Evolutionary conservation across 2,797 vertebrate genomes (phyloP).

Genomic region (Anisognathus igniventris): DNA sequence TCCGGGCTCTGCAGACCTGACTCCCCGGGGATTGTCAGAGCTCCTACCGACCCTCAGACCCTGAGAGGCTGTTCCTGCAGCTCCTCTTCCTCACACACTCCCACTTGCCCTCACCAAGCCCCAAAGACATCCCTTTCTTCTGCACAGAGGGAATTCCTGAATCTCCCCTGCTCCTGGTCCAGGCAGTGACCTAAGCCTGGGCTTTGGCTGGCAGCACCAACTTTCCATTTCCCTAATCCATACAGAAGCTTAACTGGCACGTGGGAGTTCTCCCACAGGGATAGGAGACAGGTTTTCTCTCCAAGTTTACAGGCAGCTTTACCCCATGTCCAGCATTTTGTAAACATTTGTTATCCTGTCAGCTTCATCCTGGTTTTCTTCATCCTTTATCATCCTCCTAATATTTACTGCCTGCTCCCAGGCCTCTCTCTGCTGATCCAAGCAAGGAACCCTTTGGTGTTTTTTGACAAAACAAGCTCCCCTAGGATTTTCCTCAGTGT

Average conservation of each 20-base stretch:
- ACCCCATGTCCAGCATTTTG: neutral
- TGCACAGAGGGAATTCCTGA: neutral
- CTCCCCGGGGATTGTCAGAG: too few relatives aligned
- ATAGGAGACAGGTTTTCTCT: neutral
- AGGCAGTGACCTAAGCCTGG: neutral
- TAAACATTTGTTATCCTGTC: neutral
- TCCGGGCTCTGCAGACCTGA: neutral
- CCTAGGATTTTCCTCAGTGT: neutral
- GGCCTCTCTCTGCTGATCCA: neutral
- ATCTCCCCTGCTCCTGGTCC: neutral
- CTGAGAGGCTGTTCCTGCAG: neutral
- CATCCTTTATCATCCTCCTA: neutral
- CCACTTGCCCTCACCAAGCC: accelerated
- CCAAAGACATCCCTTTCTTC: neutral
- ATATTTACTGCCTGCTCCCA: neutral
- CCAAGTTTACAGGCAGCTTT: neutral
- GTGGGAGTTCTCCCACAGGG: neutral
- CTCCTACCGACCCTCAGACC: neutral
- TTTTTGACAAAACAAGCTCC: neutral
- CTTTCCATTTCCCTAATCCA: neutral
- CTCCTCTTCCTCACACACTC: neutral
- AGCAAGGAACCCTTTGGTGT: neutral
- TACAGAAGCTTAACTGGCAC: neutral
- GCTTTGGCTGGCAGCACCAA: neutral
- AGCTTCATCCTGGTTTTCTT: neutral